Evolutionary conservation across 37 sponge, comb jelly and placozoan species (phyloP), one percentile per base, ranked within the genome.

Genomic region (Aphrocallistes beatrix): DNA sequence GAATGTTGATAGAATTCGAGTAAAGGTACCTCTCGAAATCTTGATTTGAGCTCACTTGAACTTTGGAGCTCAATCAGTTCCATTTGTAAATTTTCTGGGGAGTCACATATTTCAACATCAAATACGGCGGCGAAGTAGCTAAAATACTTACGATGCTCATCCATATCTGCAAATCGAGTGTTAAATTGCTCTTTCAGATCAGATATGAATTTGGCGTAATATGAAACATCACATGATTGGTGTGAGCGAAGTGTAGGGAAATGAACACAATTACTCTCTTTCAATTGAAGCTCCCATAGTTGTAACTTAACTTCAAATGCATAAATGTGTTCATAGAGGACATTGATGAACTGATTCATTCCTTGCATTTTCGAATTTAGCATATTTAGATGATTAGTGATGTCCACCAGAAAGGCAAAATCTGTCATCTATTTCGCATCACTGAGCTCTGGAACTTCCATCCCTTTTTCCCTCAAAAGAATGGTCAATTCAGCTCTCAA

Each of bases 361-460:
- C 75, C 75, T 30, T 60, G 75, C n/a, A 60, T 19, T 60, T 60
- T 60, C 75, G n/a, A 60, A 60, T 60, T 60, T 60, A 60, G n/a
- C 10, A 8, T 60, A 30, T 60, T 60, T 28, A 60, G n/a, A 30
- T 60, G 75, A 60, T 60, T 60, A 30, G 75, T 60, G n/a, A 60
- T 60, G n/a, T 60, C 75, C 75, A 60, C 75, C 10, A 60, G 75
- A 60, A 60, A 60, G n/a, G 75, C 75, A 19, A 60, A 60, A 60
- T 60, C 75, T 60, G 75, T 25, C 75, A 60, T 25, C 75, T 30
- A 60, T 60, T 60, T 60, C n/a, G 75, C 8, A 60, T 60, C 75
- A 60, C 75, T 60, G n/a, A 60, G n/a, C n/a, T 60, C 75, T 6
- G 75, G 75, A 13, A 60, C 75, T 60, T 60, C 75, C 75, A 60